Percentiles rank a stretch among this genome's conserved stretches.
These are phyloP conservation scores for Lepidocyrtoides sp. DNA, from an alignment of 2,888 invertebrate species.

Conservation along the genomic window DNA sequence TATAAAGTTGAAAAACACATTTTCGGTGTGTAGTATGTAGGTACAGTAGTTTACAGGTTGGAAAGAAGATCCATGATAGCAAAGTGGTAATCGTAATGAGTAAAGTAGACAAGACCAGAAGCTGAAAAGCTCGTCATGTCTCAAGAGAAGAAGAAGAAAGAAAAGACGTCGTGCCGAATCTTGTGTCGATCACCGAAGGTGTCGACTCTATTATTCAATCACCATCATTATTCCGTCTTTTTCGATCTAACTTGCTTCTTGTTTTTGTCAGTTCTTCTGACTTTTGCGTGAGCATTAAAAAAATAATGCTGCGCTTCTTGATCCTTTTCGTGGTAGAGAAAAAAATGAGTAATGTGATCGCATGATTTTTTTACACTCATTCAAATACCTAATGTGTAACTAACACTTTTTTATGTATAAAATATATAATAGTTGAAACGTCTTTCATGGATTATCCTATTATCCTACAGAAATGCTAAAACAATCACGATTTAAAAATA, in stretches of 20 bases:
- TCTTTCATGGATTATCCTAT: constrained; percentile 47
- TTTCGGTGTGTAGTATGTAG: not conserved
- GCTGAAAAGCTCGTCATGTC: constrained; percentile 72
- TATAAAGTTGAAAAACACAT: not conserved
- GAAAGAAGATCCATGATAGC: not conserved
- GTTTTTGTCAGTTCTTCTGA: constrained; percentile 63
- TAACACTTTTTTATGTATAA: constrained; percentile 23
- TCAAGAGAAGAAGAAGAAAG: constrained; percentile 60
- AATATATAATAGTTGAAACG: not conserved
- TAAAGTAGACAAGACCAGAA: constrained; percentile 72
- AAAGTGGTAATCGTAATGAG: not conserved
- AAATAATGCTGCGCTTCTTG: not conserved
- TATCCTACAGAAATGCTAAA: constrained; percentile 52
- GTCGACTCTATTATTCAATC: constrained; percentile 79
- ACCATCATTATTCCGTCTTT: constrained; percentile 65
- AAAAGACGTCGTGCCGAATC: constrained; percentile 75
- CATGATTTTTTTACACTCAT: not conserved
- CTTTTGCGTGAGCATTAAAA: constrained; percentile 12
- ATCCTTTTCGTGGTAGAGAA: not conserved
- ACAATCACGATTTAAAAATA: constrained; percentile 47
- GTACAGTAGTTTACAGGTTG: not conserved
- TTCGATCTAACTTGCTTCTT: constrained; percentile 69
- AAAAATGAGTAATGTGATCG: constrained; percentile 11
- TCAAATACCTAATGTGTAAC: constrained; percentile 42
- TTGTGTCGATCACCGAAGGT: constrained; percentile 80